Percentiles rank a stretch among this genome's conserved stretches.
phyloP scores from a whole-genome alignment of 2,113 vertebrate species.

The Solea solea region DNA sequence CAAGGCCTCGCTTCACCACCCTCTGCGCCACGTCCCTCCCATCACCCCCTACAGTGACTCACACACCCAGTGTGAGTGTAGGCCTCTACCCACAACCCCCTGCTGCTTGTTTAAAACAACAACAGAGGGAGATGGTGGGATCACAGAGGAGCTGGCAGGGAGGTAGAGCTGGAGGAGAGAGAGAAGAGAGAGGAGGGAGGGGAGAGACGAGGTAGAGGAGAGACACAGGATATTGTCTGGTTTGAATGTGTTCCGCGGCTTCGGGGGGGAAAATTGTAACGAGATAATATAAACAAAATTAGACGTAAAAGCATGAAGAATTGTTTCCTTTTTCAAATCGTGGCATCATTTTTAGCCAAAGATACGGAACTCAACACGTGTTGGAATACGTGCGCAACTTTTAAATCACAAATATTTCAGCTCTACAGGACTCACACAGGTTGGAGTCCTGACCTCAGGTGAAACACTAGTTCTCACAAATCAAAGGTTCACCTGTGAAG shows the following conservation, averaged over 20 bases:
- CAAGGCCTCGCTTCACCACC: constrained; percentile 6
- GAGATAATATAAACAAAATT: constrained; percentile 1
- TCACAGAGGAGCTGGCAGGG: constrained; percentile 58
- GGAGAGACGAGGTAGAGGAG: constrained; percentile 26
- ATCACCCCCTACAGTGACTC: constrained; percentile 56
- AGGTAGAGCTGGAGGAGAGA: constrained; percentile 49
- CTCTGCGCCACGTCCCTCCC: constrained; percentile 5
- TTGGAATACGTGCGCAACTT: too few relatives aligned
- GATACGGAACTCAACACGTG: neutral
- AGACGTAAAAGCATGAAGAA: neutral
- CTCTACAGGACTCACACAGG: too few relatives aligned
- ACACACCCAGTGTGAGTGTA: constrained; percentile 67
- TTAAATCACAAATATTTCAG: too few relatives aligned
- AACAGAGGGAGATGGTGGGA: constrained; percentile 74
- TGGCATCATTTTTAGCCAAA: neutral
- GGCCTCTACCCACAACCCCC: constrained; percentile 77
- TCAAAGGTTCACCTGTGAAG: too few relatives aligned
- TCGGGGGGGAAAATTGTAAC: neutral
- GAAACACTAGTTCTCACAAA: too few relatives aligned
- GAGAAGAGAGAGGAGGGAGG: constrained; percentile 53
- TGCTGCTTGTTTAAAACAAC: constrained; percentile 78
- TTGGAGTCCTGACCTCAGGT: too few relatives aligned
- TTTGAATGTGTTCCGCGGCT: neutral
- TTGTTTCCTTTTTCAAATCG: neutral
- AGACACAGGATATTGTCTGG: constrained; percentile 30